Conservation (phyloP, 2,797 vertebrate species). For the Pterois miles region DNA sequence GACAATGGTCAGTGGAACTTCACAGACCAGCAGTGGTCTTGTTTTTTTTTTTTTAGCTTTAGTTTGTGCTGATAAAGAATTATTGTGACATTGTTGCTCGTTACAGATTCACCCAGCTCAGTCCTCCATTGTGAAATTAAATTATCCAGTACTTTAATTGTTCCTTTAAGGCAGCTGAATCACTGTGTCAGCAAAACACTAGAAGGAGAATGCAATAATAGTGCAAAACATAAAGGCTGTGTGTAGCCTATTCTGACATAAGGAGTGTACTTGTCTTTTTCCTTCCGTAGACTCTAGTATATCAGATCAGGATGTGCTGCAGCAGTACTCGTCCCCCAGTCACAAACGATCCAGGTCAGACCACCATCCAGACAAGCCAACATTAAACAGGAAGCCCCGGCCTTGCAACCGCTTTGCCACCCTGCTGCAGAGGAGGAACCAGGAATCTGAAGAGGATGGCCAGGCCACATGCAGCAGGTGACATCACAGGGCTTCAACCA, state of each 20-base stretch:
- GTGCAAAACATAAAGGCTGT: neutral
- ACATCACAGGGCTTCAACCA: neutral
- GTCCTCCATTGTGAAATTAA: neutral
- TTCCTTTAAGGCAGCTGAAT: neutral
- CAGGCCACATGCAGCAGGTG: slow-evolving; percentile 91
- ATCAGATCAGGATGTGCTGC: slow-evolving; percentile 89
- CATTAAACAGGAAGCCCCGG: slow-evolving; percentile 19
- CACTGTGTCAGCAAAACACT: neutral
- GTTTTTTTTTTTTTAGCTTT: no score
- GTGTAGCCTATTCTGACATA: neutral
- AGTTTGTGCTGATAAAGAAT: neutral
- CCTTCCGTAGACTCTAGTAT: slow-evolving; percentile 75
- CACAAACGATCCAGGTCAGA: slow-evolving; percentile 83
- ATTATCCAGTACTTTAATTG: neutral
- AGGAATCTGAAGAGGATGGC: slow-evolving; percentile 72
- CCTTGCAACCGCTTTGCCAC: slow-evolving; percentile 89
- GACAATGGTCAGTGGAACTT: no score
- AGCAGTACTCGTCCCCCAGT: slow-evolving; percentile 85
- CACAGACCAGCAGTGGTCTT: no score
- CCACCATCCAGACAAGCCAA: slow-evolving; percentile 23
- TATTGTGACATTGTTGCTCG: neutral
- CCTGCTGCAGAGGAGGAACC: slow-evolving; percentile 87
- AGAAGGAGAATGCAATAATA: neutral
- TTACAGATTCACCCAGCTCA: neutral
- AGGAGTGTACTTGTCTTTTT: neutral